A percentile compares a stretch with the other conserved stretches of the same genome.
These are phyloP conservation scores for Phocoena phocoena DNA, from an alignment of 2,113 vertebrate species.

Conservation along the genomic window DNA sequence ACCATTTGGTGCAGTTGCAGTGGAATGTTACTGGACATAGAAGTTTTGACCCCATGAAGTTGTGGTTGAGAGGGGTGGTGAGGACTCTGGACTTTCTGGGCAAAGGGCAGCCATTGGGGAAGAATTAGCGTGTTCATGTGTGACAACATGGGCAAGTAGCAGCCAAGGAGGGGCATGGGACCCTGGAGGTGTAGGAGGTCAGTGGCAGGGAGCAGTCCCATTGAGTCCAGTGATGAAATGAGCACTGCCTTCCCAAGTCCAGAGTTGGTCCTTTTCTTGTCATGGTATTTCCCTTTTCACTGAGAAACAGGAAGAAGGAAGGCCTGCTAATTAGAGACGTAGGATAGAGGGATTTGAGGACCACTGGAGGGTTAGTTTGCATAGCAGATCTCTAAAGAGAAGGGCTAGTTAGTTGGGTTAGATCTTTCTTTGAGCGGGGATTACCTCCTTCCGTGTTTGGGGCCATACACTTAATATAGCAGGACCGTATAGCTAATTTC, in stretches of 20 bases:
- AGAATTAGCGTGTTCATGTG: background rate
- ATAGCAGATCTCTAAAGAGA: background rate
- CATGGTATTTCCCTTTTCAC: background rate
- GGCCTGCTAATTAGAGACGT: background rate
- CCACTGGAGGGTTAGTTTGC: background rate
- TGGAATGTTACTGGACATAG: background rate
- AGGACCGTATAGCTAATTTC: background rate
- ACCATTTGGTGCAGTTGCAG: background rate
- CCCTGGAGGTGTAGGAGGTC: background rate
- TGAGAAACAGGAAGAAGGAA: background rate
- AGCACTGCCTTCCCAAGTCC: background rate
- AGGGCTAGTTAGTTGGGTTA: background rate
- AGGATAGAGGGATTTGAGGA: background rate
- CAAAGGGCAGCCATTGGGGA: background rate
- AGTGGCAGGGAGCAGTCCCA: background rate
- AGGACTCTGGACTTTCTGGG: background rate
- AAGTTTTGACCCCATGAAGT: background rate
- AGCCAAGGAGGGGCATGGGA: background rate
- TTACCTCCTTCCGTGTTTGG: background rate
- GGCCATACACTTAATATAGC: background rate
- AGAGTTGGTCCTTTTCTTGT: background rate
- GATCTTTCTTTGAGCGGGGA: background rate
- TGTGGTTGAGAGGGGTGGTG: background rate
- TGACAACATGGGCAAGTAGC: background rate
- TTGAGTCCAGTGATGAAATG: background rate